Percentiles rank a stretch among this genome's conserved stretches.
These are phyloP conservation scores for Amazona guildingii DNA, from an alignment of 2,113 vertebrate genomes.

Conservation along the genomic window DNA sequence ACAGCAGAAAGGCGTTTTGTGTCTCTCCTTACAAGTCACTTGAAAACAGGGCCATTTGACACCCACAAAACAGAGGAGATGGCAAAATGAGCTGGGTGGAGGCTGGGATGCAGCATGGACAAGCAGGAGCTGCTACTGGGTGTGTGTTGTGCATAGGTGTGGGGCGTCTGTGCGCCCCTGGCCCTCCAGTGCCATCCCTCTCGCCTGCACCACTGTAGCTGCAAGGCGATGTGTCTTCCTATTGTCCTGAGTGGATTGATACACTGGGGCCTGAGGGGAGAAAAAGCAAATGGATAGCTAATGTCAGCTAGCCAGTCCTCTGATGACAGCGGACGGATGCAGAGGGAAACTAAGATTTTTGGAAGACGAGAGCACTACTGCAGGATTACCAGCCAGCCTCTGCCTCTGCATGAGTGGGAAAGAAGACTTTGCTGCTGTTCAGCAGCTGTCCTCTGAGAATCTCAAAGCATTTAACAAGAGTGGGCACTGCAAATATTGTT, in stretches of 20 bases:
- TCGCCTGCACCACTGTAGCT: background rate
- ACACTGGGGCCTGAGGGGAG: background rate
- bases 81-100: background rate
- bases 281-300: background rate
- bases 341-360: background rate
- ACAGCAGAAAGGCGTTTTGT: background rate
- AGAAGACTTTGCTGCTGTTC: background rate
- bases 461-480: background rate
- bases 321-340: background rate
- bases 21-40: background rate
- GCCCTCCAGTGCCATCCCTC: background rate
- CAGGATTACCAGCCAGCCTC: background rate
- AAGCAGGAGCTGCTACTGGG: background rate
- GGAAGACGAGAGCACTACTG: background rate
- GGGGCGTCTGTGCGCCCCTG: background rate
- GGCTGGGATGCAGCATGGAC: background rate
- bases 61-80: background rate
- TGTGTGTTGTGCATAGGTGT: accelerated
- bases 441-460: background rate
- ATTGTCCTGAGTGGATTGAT: background rate
- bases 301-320: background rate
- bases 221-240: background rate
- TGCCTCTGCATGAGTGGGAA: background rate
- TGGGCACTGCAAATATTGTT: background rate
- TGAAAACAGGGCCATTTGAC: background rate